Evolutionary conservation across 1,140 invertebrate genomes (phyloP), one percentile per base, ranked within the genome.

Genomic region (Drosophila seguyi): DNA sequence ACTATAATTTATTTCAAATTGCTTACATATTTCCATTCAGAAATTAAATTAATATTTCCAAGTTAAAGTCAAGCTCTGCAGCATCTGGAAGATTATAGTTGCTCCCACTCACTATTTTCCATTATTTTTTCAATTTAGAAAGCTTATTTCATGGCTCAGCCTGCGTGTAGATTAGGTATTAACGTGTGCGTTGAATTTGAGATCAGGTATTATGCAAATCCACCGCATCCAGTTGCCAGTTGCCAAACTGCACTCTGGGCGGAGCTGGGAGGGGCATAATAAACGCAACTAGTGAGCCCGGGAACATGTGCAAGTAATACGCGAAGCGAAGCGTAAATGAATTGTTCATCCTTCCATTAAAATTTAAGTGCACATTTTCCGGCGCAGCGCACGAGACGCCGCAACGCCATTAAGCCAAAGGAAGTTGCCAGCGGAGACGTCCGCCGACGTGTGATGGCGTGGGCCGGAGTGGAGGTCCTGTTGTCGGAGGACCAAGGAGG

Each of bases 281-380:
- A 69, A 75, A 75, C 74, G 74, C 74, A 76, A 76, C 74, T 76
- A 67, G 74, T 81, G 61, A 83, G 84, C 63, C 62, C 59, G 80
- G 76, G 63, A 83, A 90, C 80, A 85, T 90, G 81, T 84, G 84
- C 84, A 61, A 79, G 76, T 68, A 75, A 75, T 75, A 84, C 81
- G 84, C 77, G 80, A 75, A 87, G 76, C 87, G 83, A 75, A 91
- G 83, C 79, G 83, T 87, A 87, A 90, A 90, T 90, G 87, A 90
- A 90, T 90, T 90, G 91, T 91, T 90, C 87, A 90, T 85, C 86
- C 84, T 72, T 66, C 87, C 87, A 90, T 90, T 90, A 91, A 90
- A 91, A 83, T 87, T 87, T 91, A 87, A 90, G 87, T 90, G 87
- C 83, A 88, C 83, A 88, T 91, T 90, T 87, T 88, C 84, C 84